Evolutionary conservation across 2,888 invertebrate species (phyloP).

Genomic region (Acrocera orbiculus): DNA sequence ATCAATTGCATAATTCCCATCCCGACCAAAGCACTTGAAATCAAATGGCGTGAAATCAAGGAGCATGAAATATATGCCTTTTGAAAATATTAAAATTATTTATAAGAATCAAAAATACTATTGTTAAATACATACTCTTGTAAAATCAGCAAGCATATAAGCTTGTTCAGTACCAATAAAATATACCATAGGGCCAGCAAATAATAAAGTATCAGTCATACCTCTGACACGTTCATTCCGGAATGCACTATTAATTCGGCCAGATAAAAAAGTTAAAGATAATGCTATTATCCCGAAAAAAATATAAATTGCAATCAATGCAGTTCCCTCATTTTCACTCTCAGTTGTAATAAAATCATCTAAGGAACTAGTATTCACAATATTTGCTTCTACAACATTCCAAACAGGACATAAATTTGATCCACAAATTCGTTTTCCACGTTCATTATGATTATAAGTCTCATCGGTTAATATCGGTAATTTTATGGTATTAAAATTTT

Average conservation of each 20-base stretch:
- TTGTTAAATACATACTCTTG: too few relatives aligned
- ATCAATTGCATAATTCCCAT: conserved; percentile 57
- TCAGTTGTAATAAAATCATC: conserved; percentile 22
- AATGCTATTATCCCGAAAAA: conserved; percentile 32
- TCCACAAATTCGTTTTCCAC: conserved; percentile 39
- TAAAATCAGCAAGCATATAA: conserved; percentile 67
- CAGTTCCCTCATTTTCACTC: conserved; percentile 19
- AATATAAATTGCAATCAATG: conserved; percentile 25
- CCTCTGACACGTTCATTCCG: conserved; percentile 36
- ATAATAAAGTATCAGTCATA: conserved; percentile 34
- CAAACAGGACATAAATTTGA: conserved; percentile 37
- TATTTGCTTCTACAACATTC: conserved; percentile 13
- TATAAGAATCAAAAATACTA: not conserved
- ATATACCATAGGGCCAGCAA: conserved; percentile 57
- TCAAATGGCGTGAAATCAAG: conserved; percentile 53
- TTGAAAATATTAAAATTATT: too few relatives aligned
- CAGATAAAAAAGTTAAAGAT: conserved; percentile 30
- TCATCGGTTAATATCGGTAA: conserved; percentile 25
- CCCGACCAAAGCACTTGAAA: conserved; percentile 54
- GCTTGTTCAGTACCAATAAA: conserved; percentile 74
- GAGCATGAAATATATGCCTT: conserved; percentile 73
- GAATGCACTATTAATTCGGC: conserved; percentile 28
- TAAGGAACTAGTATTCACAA: conserved; percentile 17
- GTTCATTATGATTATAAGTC: conserved; percentile 36
- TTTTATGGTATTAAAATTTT: not conserved